Percentiles rank a stretch among this genome's conserved stretches.
Conservation (phyloP, 2,888 invertebrate genomes). For the Galeruca laticollis region DNA sequence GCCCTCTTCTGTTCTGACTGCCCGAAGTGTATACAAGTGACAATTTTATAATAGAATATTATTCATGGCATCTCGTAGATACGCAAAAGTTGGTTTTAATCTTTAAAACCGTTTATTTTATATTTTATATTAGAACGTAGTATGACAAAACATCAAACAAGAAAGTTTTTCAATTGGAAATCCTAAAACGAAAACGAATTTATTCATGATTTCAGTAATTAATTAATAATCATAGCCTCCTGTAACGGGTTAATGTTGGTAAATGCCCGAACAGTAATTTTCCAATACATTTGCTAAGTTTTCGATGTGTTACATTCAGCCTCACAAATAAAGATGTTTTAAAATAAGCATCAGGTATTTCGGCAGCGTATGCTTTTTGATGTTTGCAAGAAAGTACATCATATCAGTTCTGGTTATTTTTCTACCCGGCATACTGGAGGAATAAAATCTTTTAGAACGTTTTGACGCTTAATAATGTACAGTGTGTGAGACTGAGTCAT, state of each 20-base stretch:
- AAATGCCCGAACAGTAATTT: conserved; percentile 19
- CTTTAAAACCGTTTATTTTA: too few relatives aligned
- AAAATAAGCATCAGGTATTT: conserved; percentile 35
- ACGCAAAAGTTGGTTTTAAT: too few relatives aligned
- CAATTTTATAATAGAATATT: too few relatives aligned
- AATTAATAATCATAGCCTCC: too few relatives aligned
- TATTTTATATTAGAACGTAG: too few relatives aligned
- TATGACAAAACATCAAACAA: too few relatives aligned
- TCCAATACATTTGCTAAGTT: background rate
- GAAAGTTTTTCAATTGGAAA: too few relatives aligned
- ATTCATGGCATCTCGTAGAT: too few relatives aligned
- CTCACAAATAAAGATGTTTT: conserved; percentile 31
- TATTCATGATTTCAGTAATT: too few relatives aligned
- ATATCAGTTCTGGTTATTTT: conserved; percentile 36
- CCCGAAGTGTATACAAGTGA: too few relatives aligned
- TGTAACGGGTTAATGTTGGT: background rate
- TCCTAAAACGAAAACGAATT: too few relatives aligned
- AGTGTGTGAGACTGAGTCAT: conserved; percentile 26
- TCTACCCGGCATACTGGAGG: conserved; percentile 28
- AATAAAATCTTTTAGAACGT: conserved; percentile 32
- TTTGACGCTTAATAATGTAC: conserved; percentile 34
- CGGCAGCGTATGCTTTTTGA: conserved; percentile 29
- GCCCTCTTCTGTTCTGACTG: too few relatives aligned
- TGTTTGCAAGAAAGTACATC: conserved; percentile 32
- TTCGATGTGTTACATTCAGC: conserved; percentile 13